Conservation (phyloP, 2,113 vertebrate genomes). For the Tonatia bakeri region DNA sequence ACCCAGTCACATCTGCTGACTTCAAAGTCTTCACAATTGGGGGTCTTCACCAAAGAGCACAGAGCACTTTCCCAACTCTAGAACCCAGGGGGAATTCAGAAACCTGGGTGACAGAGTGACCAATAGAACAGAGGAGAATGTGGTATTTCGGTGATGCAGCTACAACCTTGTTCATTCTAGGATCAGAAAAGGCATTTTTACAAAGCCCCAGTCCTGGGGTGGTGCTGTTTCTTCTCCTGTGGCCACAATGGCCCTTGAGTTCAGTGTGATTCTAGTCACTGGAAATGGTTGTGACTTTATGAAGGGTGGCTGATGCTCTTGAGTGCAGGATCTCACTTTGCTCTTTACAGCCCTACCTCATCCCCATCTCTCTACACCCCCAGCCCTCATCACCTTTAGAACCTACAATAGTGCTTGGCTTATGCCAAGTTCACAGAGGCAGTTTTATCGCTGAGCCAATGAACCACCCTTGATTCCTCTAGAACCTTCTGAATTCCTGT, state of each 20-base stretch:
- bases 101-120: neutral
- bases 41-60: neutral
- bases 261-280: neutral
- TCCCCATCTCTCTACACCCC: neutral
- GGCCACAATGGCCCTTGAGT: neutral
- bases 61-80: neutral
- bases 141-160: neutral
- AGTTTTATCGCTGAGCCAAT: neutral
- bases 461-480: neutral
- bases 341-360: neutral
- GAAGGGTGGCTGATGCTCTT: neutral
- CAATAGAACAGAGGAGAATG: neutral
- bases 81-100: neutral
- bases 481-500: neutral
- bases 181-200: neutral
- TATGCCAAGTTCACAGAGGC: neutral
- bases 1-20: neutral
- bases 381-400: neutral
- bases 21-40: neutral
- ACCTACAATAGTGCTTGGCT: neutral
- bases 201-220: neutral
- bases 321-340: neutral
- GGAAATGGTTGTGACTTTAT: neutral
- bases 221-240: neutral
- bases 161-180: neutral